Evolutionary conservation across 2,888 invertebrate genomes (phyloP).

Genomic region (Villa cingulata): DNA sequence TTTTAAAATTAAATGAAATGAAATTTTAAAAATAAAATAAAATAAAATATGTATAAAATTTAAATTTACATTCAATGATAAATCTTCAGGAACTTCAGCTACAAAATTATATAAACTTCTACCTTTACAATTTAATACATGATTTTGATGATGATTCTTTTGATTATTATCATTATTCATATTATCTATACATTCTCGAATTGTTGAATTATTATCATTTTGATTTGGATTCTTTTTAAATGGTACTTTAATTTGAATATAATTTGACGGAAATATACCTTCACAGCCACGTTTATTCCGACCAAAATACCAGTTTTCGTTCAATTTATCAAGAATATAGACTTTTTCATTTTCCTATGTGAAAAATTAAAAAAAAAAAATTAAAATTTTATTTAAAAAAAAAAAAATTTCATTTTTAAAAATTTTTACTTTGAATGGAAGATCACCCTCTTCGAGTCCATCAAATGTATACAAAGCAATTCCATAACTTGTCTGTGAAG

Average conservation of each 20-base stretch:
- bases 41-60: too few relatives aligned
- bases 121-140: constrained; percentile 27
- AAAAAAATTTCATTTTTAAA: background rate
- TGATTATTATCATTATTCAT: too few relatives aligned
- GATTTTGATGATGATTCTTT: constrained; percentile 10
- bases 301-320: constrained; percentile 71
- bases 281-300: constrained; percentile 48
- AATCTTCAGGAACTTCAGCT: constrained; percentile 45
- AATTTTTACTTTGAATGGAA: constrained; percentile 58
- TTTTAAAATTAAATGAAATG: too few relatives aligned
- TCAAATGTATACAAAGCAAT: constrained; percentile 67
- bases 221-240: constrained; percentile 41
- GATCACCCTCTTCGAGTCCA: constrained; percentile 60
- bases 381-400: background rate
- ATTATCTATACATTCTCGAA: too few relatives aligned
- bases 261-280: constrained; percentile 73
- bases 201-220: too few relatives aligned
- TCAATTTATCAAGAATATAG: constrained; percentile 52
- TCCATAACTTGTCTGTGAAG: constrained; percentile 48
- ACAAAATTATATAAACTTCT: constrained; percentile 62
- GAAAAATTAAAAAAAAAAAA: constrained; percentile 21
- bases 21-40: too few relatives aligned
- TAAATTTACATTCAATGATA: constrained; percentile 42
- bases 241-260: constrained; percentile 62
- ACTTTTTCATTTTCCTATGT: constrained; percentile 59